phyloP scores from a whole-genome alignment of 2,113 vertebrate species.

The Nycticebus coucang region DNA sequence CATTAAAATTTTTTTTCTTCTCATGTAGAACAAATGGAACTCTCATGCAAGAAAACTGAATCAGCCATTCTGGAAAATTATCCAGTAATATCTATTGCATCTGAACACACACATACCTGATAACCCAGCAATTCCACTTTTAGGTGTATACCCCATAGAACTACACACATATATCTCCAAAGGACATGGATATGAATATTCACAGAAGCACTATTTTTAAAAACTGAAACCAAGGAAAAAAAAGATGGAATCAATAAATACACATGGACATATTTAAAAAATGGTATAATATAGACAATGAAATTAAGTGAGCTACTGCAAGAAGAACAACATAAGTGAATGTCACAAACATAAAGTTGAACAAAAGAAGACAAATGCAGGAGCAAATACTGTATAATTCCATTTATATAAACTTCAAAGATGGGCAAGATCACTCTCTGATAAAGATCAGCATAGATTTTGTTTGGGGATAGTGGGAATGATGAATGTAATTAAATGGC shows the following conservation, averaged over 20 bases:
- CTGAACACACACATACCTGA: not conserved
- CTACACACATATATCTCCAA: not conserved
- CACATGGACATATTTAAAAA: not conserved
- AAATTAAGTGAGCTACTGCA: not conserved
- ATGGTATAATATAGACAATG: not conserved
- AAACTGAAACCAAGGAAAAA: not conserved
- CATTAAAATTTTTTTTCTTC: not conserved
- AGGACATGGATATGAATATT: not conserved
- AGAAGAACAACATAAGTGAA: not conserved
- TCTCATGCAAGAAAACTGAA: not conserved
- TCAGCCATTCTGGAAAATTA: not conserved
- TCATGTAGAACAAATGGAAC: not conserved
- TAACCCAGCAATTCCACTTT: slow-evolving; percentile 11
- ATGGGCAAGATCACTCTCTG: not conserved
- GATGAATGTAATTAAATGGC: not conserved
- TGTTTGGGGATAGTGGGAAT: not conserved
- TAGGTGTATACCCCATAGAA: not conserved
- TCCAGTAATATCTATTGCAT: not conserved
- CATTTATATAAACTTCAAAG: not conserved
- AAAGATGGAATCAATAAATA: not conserved
- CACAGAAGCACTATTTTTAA: not conserved
- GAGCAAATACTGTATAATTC: not conserved
- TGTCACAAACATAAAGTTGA: not conserved
- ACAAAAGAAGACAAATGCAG: not conserved
- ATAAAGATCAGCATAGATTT: not conserved